Percentiles rank a stretch among this genome's conserved stretches.
Conservation (phyloP, 2,113 vertebrate genomes). For the Herpetotheres cachinnans region DNA sequence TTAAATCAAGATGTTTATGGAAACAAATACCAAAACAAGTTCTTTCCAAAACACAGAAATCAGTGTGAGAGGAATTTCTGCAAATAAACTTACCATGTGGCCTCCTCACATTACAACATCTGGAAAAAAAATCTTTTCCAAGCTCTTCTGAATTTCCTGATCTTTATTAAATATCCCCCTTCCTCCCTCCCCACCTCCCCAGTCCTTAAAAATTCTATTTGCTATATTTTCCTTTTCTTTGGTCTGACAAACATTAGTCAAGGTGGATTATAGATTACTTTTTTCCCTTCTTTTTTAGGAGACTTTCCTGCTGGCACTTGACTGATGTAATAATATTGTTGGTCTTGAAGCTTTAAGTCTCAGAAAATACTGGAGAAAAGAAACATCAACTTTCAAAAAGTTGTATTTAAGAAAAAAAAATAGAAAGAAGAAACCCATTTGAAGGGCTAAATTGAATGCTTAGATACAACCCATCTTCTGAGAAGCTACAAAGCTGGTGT, state of each 20-base stretch:
- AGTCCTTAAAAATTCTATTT: constrained; percentile 6
- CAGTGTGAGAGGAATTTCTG: neutral
- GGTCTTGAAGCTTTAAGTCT: neutral
- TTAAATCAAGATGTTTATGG: neutral
- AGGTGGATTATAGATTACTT: constrained; percentile 24
- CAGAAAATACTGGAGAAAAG: constrained; percentile 7
- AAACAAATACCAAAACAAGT: neutral
- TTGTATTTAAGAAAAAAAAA: neutral
- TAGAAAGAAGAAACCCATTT: neutral
- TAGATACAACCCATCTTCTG: neutral
- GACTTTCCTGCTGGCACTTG: neutral
- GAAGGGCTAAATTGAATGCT: neutral
- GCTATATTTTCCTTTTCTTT: constrained; percentile 12
- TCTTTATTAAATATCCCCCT: constrained; percentile 27
- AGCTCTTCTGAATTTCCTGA: constrained; percentile 30
- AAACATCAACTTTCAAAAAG: neutral
- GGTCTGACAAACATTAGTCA: constrained; percentile 43
- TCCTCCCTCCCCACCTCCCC: neutral
- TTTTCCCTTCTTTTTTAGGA: neutral
- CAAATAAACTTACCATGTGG: constrained; percentile 4
- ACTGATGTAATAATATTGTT: neutral
- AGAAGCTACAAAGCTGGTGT: neutral
- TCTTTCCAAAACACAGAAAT: constrained; percentile 10
- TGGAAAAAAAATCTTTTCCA: neutral
- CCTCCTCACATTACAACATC: constrained; percentile 30